Evolutionary conservation across 2,888 invertebrate species (phyloP).

Genomic region (Hofmannophila pseudospretella): DNA sequence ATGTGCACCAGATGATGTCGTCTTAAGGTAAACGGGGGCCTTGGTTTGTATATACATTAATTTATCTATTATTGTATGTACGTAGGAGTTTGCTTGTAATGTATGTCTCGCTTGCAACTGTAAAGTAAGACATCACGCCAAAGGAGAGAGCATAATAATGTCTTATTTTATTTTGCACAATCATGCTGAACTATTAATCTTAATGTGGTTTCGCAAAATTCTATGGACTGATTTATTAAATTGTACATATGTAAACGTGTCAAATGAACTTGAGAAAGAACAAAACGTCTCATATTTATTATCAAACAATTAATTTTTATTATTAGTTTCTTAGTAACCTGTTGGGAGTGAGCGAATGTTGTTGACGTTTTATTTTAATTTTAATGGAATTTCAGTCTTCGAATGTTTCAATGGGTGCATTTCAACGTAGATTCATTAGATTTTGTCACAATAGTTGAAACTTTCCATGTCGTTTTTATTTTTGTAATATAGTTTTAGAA

Average conservation of each 20-base stretch:
- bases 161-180: slow-evolving; percentile 44
- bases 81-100: background rate
- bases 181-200: too few relatives aligned
- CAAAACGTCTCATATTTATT: slow-evolving; percentile 71
- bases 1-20: too few relatives aligned
- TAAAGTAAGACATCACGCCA: slow-evolving; percentile 28
- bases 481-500: slow-evolving; percentile 31
- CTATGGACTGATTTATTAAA: slow-evolving; percentile 59
- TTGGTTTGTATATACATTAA: too few relatives aligned
- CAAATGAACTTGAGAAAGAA: slow-evolving; percentile 62
- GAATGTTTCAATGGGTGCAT: slow-evolving; percentile 30
- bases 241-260: slow-evolving; percentile 51
- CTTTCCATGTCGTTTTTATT: slow-evolving; percentile 38
- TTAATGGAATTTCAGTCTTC: slow-evolving; percentile 28
- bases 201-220: slow-evolving; percentile 39
- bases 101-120: slow-evolving; percentile 6
- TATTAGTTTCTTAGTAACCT: slow-evolving; percentile 43
- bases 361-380: slow-evolving; percentile 58
- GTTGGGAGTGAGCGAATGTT: slow-evolving; percentile 52
- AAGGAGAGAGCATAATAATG: slow-evolving; percentile 42
- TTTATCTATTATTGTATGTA: too few relatives aligned
- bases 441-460: slow-evolving; percentile 33
- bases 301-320: slow-evolving; percentile 29
- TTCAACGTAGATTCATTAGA: slow-evolving; percentile 15
- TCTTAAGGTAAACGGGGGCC: too few relatives aligned